These are phyloP conservation scores for Rynchops niger DNA, from an alignment of 2,113 vertebrate genomes.

Conservation along the genomic window DNA sequence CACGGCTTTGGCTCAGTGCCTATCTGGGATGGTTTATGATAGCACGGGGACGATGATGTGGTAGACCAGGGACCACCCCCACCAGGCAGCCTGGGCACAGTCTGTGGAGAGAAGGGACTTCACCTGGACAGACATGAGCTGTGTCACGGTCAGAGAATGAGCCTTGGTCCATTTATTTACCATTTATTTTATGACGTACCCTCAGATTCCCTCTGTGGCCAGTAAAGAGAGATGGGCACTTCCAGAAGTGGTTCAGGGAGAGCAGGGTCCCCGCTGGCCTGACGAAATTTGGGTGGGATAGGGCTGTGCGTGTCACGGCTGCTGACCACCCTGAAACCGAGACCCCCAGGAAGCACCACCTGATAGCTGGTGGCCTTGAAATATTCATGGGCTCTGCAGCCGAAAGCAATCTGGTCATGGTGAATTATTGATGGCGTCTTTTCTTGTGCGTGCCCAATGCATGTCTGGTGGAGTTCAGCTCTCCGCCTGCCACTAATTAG, in stretches of 20 bases:
- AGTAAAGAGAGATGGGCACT: neutral
- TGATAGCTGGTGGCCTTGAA: constrained; percentile 12
- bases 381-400: constrained; percentile 38
- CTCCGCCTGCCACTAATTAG: neutral
- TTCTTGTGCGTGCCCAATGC: neutral
- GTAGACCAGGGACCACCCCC: neutral
- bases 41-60: neutral
- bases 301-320: neutral
- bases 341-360: neutral
- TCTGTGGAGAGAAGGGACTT: neutral
- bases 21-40: neutral
- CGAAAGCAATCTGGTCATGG: neutral
- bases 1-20: neutral
- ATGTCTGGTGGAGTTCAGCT: neutral
- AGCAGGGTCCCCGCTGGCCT: neutral
- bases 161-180: neutral
- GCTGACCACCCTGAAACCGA: neutral
- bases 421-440: constrained; percentile 47
- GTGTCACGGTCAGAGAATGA: neutral
- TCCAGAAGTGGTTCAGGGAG: neutral
- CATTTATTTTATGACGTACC: rapidly evolving
- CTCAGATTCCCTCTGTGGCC: neutral
- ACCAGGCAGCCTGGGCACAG: neutral
- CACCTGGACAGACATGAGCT: neutral
- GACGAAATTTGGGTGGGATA: neutral